Conservation (phyloP, 2,113 vertebrate genomes). For the Taurulus bubalis region DNA sequence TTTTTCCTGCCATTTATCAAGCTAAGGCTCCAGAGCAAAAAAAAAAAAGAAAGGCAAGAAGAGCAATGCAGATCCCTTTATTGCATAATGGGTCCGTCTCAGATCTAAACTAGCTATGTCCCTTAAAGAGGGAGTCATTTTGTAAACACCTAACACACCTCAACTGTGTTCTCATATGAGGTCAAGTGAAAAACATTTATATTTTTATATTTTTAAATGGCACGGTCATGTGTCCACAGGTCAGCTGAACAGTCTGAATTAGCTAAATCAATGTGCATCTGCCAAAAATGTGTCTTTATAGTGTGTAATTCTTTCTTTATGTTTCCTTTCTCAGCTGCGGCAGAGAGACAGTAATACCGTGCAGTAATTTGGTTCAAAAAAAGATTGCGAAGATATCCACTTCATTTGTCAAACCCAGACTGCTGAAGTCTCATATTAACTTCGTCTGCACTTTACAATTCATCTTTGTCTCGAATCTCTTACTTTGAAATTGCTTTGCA, state of each 20-base stretch:
- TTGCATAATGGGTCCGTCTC: not conserved
- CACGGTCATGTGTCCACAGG: not conserved
- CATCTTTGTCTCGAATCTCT: not conserved
- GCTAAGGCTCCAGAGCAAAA: not conserved
- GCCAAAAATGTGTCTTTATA: not conserved
- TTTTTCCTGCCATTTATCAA: not conserved
- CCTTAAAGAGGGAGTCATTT: not conserved
- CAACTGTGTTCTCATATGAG: not conserved
- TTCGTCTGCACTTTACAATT: not conserved
- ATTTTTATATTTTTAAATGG: too few relatives aligned
- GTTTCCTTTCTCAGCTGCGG: slow-evolving; percentile 1
- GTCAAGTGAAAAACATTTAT: not conserved
- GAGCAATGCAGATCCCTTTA: not conserved
- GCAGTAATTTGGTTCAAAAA: not conserved
- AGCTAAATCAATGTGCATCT: not conserved
- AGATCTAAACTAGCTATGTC: not conserved
- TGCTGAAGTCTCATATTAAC: slow-evolving; percentile 1
- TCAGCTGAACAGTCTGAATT: not conserved
- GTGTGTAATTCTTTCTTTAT: not conserved
- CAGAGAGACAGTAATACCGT: not conserved
- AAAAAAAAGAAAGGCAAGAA: not conserved
- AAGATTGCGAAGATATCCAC: not conserved
- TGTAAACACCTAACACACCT: not conserved
- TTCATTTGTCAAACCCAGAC: slow-evolving; percentile 4
- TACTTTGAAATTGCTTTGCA: not conserved